Conservation (phyloP, 1,140 invertebrate genomes). For the Semibalanus balanoides region DNA sequence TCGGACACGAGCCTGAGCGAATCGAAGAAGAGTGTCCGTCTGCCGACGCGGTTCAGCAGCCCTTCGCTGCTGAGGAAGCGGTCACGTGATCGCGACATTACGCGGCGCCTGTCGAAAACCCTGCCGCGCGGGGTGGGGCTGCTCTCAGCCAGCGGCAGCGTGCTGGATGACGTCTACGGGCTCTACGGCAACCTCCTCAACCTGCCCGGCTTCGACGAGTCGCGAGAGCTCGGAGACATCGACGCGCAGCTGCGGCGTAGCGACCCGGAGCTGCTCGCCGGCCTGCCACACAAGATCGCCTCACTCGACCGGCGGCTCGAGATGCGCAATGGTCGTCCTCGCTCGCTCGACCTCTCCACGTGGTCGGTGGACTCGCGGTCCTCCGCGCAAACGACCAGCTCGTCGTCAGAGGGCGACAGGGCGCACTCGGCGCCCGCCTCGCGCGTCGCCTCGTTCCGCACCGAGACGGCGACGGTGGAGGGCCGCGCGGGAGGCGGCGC, state of each 20-base stretch:
- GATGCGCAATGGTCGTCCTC: slow-evolving; percentile 66
- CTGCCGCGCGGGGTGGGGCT: slow-evolving; percentile 31
- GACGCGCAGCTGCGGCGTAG: slow-evolving; percentile 52
- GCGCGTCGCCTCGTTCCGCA: slow-evolving; percentile 48
- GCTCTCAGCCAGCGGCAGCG: slow-evolving; percentile 12
- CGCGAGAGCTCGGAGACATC: slow-evolving; percentile 9
- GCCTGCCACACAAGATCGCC: slow-evolving; percentile 41
- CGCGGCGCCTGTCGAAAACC: slow-evolving; percentile 51
- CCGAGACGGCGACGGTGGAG: slow-evolving; percentile 41
- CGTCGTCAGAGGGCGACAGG: slow-evolving; percentile 59
- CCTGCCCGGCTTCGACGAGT: slow-evolving; percentile 69
- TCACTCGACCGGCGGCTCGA: slow-evolving; percentile 61
- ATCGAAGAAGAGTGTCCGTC: slow-evolving; percentile 29
- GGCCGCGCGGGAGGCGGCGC: slow-evolving; percentile 53
- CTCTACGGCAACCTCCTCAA: slow-evolving; percentile 79
- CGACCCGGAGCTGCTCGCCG: slow-evolving; percentile 65
- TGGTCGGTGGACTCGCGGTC: slow-evolving; percentile 63
- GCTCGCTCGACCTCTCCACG: slow-evolving; percentile 67
- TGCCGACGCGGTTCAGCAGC: background rate
- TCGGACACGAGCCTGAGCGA: slow-evolving; percentile 85
- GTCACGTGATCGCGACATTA: background rate
- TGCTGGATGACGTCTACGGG: slow-evolving; percentile 61
- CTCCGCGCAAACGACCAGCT: slow-evolving; percentile 32
- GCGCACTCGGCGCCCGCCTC: slow-evolving; percentile 29
- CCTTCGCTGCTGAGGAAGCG: slow-evolving; percentile 5